A percentile compares a stretch with the other conserved stretches of the same genome.
phyloP scores from a whole-genome alignment of 2,888 invertebrate genomes.

The Parelbella ahira region DNA sequence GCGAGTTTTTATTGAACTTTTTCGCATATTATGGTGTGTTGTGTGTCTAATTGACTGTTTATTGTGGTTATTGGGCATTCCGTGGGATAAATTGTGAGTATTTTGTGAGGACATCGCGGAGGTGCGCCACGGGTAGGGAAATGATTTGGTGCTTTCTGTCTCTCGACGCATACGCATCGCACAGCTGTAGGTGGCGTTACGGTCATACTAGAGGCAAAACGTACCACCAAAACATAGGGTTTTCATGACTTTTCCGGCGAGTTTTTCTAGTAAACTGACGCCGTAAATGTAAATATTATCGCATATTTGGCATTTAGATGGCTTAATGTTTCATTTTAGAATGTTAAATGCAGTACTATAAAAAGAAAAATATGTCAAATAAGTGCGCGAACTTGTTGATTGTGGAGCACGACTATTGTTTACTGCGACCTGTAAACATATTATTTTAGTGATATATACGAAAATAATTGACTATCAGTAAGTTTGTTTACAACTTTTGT shows the following conservation, averaged over 20 bases:
- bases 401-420: conserved; percentile 60
- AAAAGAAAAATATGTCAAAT: conserved; percentile 45
- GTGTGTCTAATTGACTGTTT: conserved; percentile 73
- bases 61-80: conserved; percentile 75
- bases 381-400: conserved; percentile 66
- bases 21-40: conserved; percentile 78
- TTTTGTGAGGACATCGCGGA: conserved; percentile 77
- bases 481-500: conserved; percentile 5
- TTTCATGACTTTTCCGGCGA: conserved; percentile 79
- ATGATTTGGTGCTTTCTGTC: conserved; percentile 82
- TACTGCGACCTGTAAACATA: conserved; percentile 50
- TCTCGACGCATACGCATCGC: conserved; percentile 76
- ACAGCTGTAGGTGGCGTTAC: conserved; percentile 81
- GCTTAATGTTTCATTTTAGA: conserved; percentile 27
- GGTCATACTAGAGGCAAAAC: conserved; percentile 57
- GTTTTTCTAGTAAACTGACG: conserved; percentile 58
- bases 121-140: conserved; percentile 82
- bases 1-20: conserved; percentile 80
- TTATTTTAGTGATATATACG: conserved; percentile 48
- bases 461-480: neutral
- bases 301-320: conserved; percentile 31
- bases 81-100: conserved; percentile 75
- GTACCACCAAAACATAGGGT: conserved; percentile 70
- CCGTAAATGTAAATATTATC: conserved; percentile 45
- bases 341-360: conserved; percentile 28